Evolutionary conservation across 2,888 invertebrate species (phyloP), one percentile per base, ranked within the genome.

Genomic region (Apotomis capreana): DNA sequence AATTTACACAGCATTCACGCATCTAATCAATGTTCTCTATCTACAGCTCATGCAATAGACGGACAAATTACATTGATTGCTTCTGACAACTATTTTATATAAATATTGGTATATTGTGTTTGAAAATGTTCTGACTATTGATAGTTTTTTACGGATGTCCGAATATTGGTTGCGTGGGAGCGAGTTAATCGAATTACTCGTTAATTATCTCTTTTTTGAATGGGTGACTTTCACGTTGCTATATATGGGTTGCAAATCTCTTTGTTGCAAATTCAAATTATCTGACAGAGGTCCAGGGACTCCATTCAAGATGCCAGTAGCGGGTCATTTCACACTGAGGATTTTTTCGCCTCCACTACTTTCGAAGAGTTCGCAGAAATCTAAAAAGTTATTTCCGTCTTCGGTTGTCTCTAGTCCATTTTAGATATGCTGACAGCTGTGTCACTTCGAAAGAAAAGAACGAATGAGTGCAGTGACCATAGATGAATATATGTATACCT

Each of bases 41-140:
- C 60, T 60, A 67, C 26, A 5, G 13, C 8, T 51, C 49, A 61
- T 40, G 10, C 10, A 55, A 73, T 15, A 64, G 68, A 72, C 51
- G 74, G 67, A 77, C 76, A 78, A 76, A 76, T 62, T 59, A 60
- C 71, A 54, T 67, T 78, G 78, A 78, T 78, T 78, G 69, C 52
- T 46, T 75, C 54, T 74, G 76, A 78, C 77, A 74, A 63, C 57
- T 70, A 68, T 70, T 74, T 74, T 68, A 12, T 71, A 51, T 63
- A 70, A 73, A 68, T 61, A 73, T 69, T 69, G 46, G 61, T 68
- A 54, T 8, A 15, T 54, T 49, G 44, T 51, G 60, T 64, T 65
- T 60, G 68, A 37, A 26, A 49, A 46, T 52, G 12, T 44, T 2
- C 26, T 26, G n/a, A 5, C 62, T 36, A 63, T 63, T 69, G 58